phyloP scores from a whole-genome alignment of 2,888 invertebrate species.

The Arctia plantaginis region DNA sequence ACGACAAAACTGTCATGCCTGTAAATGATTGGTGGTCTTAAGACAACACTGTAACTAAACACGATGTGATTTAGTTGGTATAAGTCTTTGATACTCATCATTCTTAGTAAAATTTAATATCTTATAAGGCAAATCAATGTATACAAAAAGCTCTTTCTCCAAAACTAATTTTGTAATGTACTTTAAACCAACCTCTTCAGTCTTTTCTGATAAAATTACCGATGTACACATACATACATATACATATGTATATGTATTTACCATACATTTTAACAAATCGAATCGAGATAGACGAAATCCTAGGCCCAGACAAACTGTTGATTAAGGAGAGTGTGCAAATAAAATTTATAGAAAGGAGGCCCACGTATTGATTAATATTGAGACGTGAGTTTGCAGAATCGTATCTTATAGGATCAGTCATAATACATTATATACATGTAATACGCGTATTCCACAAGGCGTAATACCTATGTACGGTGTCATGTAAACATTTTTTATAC shows the following conservation, averaged over 20 bases:
- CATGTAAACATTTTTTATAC: constrained; percentile 4
- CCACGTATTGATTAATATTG: constrained; percentile 27
- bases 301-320: constrained; percentile 27
- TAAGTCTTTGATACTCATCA: background rate
- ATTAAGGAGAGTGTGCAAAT: constrained; percentile 20
- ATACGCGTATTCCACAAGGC: constrained; percentile 12
- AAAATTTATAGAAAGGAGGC: constrained; percentile 17
- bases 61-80: background rate
- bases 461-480: constrained; percentile 6
- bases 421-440: constrained; percentile 30
- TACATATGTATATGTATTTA: constrained; percentile 3
- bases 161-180: background rate
- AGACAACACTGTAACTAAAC: background rate
- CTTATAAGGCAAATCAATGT: too few relatives aligned
- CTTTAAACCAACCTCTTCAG: background rate
- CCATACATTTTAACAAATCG: constrained; percentile 14
- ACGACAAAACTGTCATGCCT: background rate
- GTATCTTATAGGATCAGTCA: constrained; percentile 32
- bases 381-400: constrained; percentile 34
- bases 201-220: background rate
- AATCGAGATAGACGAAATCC: constrained; percentile 11
- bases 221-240: background rate
- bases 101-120: background rate
- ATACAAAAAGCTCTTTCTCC: too few relatives aligned
- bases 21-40: background rate